Base-by-base conservation (phyloP, 2,797 vertebrate genomes). In the Acanthis flammea region DNA sequence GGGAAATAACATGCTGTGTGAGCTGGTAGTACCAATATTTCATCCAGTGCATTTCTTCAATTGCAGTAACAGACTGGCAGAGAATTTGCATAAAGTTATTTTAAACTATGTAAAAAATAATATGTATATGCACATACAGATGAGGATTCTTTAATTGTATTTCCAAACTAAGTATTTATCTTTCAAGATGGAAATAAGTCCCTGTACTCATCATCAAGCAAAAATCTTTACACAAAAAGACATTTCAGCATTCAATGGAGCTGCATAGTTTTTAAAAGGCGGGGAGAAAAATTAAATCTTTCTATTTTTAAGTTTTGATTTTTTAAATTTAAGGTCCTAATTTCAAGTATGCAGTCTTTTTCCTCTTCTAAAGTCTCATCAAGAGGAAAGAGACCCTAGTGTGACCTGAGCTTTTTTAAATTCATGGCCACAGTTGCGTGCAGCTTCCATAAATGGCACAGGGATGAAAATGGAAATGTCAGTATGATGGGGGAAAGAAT, bases 381-480 rank as follows among this genome's bases (percentile, higher is more conserved):
- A 86, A 63, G 37, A 41, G 54, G 57, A 76, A 30, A 24, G 22
- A 90, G 88, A 94, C 94, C 93, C 44, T 94, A 54, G 57, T 41
- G 60, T 93, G 83, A 92, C 88, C 89, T 33, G 10, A 65, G 23
- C 84, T 53, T 68, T 95, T 97, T 96, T 86, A 96, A 97, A 97
- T 97, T 97, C 95, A 92, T 94, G 70, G 66, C 50, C 70, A 48
- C 5, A 28, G 22, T 93, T 86, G 31, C 0, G 0, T 54, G 28
- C 47, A 70, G 19, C 76, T 85, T 94, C 84, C 83, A 50, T 80
- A 96, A 96, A 93, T 96, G 96, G 86, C 86, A 94, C 8, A 41
- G 45, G 48, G 93, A 75, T 96, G 90, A 95, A 97, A 96, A 91
- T 84, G 88, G 83, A 97, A 97, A 97, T 97, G 97, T 97, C 96